Percentiles rank a stretch among this genome's conserved stretches.
These are phyloP conservation scores for Monochamus alternatus DNA, from an alignment of 2,888 invertebrate species.

Conservation along the genomic window DNA sequence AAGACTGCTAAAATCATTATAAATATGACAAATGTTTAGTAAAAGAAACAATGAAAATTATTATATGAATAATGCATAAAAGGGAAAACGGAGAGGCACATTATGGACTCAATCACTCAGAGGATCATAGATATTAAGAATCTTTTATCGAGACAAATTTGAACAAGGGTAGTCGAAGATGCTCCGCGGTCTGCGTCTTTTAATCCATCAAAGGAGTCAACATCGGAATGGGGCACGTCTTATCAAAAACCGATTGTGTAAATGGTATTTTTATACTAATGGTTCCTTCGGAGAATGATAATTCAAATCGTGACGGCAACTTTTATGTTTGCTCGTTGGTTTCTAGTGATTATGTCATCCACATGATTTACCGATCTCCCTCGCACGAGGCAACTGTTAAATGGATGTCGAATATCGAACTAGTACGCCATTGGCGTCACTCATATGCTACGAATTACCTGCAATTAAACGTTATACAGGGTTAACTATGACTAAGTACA, in stretches of 20 bases:
- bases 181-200: conserved; percentile 18
- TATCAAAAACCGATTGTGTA: conserved; percentile 43
- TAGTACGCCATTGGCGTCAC: conserved; percentile 8
- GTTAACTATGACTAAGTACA: not conserved
- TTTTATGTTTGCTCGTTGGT: conserved; percentile 56
- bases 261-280: conserved; percentile 46
- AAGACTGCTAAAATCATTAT: too few relatives aligned
- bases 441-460: too few relatives aligned
- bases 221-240: conserved; percentile 22
- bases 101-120: not conserved
- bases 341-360: conserved; percentile 58
- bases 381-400: conserved; percentile 30
- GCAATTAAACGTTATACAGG: not conserved
- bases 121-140: not conserved
- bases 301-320: conserved; percentile 58
- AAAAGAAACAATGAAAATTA: too few relatives aligned
- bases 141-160: not conserved
- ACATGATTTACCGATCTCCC: conserved; percentile 56
- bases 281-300: conserved; percentile 50
- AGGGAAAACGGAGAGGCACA: not conserved
- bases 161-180: not conserved
- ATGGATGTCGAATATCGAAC: conserved; percentile 36
- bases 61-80: too few relatives aligned
- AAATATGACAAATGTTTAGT: too few relatives aligned
- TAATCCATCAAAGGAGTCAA: conserved; percentile 36